Percentiles rank a stretch among this genome's conserved stretches.
Conservation (phyloP, 1,140 invertebrate species). For the Drosophila orena region DNA sequence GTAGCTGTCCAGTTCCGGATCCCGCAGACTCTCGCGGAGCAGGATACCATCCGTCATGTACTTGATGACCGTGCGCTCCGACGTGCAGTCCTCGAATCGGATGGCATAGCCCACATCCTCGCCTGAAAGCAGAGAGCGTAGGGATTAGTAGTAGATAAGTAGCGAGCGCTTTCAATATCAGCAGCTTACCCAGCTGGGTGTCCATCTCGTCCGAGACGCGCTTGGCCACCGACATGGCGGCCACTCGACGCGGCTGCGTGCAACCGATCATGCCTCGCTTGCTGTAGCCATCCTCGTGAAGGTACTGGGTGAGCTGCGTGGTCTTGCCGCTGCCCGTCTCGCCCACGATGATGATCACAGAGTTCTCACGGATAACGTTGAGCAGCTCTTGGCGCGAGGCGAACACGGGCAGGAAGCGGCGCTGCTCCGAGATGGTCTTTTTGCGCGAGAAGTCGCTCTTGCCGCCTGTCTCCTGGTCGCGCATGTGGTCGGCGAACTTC, state of each 20-base stretch:
- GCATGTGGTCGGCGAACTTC: constrained; percentile 98
- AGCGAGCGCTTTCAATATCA: too few species aligned
- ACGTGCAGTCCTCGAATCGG: constrained; percentile 99
- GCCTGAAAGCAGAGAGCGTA: constrained; percentile 84
- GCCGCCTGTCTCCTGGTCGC: constrained; percentile 87
- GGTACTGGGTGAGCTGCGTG: constrained; percentile 97
- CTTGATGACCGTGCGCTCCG: constrained; percentile 97
- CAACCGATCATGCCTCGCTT: constrained; percentile 97
- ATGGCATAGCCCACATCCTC: constrained; percentile 99
- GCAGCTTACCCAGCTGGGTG: constrained; percentile 89
- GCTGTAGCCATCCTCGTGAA: constrained; percentile 99
- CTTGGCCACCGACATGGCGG: constrained; percentile 99
- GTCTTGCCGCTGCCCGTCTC: constrained; percentile 99
- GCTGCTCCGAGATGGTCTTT: constrained; percentile 94
- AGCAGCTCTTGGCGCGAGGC: constrained; percentile 97
- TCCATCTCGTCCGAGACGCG: constrained; percentile 99
- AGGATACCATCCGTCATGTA: constrained; percentile 99
- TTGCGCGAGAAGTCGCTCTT: constrained; percentile 96
- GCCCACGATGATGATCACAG: constrained; percentile 97
- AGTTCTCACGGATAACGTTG: constrained; percentile 97
- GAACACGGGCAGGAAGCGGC: constrained; percentile 97
- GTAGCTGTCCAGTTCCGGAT: constrained; percentile 98
- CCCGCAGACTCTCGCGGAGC: constrained; percentile 96
- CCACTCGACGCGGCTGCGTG: constrained; percentile 96
- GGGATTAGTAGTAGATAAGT: neutral